Evolutionary conservation across 2,888 invertebrate genomes (phyloP), one percentile per base, ranked within the genome.

Genomic region (Scaptomyza reducta): DNA sequence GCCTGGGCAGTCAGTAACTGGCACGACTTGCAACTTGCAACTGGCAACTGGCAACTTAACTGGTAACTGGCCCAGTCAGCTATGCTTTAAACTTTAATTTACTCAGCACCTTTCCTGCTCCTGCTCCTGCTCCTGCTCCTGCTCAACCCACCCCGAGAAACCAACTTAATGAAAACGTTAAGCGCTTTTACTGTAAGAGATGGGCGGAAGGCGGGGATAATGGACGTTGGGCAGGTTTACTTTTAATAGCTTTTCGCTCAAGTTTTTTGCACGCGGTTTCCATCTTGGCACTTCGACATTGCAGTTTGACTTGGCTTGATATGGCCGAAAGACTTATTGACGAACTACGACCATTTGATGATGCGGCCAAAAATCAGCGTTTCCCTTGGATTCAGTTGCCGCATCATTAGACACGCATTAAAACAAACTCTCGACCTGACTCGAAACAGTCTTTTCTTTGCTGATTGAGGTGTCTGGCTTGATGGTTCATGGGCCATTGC

Each of bases 291-390:
- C 63, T 40, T 35, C 35, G 35, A 14, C 22, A 22, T 25, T n/a
- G 10, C 4, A 14, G 33, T 18, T 18, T 10, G 33, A 49, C 49
- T 49, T 25, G 60, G 57, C n/a, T n/a, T n/a, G 57, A 42, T 44
- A 51, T 42, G 51, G 53, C 65, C 70, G 47, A 67, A 71, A 74
- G 81, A 82, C 81, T 87, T 84, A 87, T 87, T 87, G n/a, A n/a
- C n/a, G n/a, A n/a, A 87, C 87, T 84, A 82, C 77, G 81, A 84
- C 80, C 80, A 81, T 80, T 78, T 75, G 70, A 51, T 72, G 84
- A 71, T 83, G 83, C 72, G 75, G 68, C 77, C 31, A 78, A 70
- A 76, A 69, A 53, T 27, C 68, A 49, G 44, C 55, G 50, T 61
- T 14, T 6, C 41, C 6, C n/a, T 40, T 6, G 2, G 18, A 22